Evolutionary conservation across 2,113 vertebrate genomes (phyloP), one percentile per base, ranked within the genome.

Genomic region (Aepyceros melampus): DNA sequence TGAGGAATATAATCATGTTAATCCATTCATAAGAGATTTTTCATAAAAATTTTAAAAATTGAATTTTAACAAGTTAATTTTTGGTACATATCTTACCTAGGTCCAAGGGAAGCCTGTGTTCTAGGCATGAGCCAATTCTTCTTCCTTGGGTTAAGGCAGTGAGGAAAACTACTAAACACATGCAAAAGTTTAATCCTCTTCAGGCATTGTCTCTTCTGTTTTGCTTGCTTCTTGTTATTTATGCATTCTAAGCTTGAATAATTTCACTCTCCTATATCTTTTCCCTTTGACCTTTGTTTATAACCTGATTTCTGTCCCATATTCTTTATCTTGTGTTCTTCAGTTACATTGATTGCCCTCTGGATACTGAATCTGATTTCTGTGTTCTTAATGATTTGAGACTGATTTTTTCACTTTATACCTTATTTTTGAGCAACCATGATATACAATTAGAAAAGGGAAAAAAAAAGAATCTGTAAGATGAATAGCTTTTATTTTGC

Each of bases 1-100:
- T 0, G 3, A 2, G 1, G 2, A 84, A 17, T 83, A 62, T 33
- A 8, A 6, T 9, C 4, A 9, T 2, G 16, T n/a, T 33, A 51
- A 83, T 78, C 19, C 10, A 78, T 40, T 78, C 9, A 31, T 76
- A 87, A 64, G 1, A 85, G 23, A 45, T 21, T 29, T 45, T 82
- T 51, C 9, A 58, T 16, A 87, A 67, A 74, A 53, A 67, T 5
- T 5, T 55, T 82, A 58, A 62, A 94, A 31, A 3, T 62, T 84
- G 43, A 86, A 60, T 27, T 78, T 17, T 9, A 94, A 62, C 7
- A 83, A 94, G 53, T 81, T 58, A 51, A 45, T 53, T 64, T 51
- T 4, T 40, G 5, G 11, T 47, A 25, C 7, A 31, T 78, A 2
- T 1, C 8, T 87, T 78, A 47, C 12, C 3, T 25, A 56, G 2